Conservation (phyloP, 2,113 vertebrate species). For the Lates calcarifer region DNA sequence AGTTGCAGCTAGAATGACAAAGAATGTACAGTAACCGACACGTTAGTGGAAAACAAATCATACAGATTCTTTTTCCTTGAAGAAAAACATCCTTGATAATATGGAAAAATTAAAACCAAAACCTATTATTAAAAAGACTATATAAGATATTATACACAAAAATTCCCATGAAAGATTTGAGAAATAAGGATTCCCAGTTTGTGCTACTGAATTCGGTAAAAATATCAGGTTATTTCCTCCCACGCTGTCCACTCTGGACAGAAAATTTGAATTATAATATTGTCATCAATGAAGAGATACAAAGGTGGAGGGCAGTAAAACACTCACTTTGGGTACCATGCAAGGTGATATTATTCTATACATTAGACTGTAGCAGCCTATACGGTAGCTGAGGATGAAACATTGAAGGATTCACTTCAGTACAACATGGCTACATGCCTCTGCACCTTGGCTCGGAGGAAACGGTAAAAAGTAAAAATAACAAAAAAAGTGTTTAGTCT, state of each 20-base stretch:
- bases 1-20: conserved; percentile 7
- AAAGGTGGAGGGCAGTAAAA: conserved; percentile 63
- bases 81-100: conserved; percentile 35
- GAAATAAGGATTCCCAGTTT: conserved; percentile 60
- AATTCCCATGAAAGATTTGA: conserved; percentile 16
- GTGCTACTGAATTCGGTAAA: conserved; percentile 74
- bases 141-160: conserved; percentile 34
- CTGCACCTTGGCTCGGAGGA: conserved; percentile 58
- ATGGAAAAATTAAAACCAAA: conserved; percentile 3
- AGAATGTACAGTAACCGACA: conserved; percentile 42
- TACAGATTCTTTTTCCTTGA: conserved; percentile 22
- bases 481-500: background rate
- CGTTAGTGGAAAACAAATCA: conserved; percentile 29
- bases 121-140: conserved; percentile 39
- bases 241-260: conserved; percentile 4
- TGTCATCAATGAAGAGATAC: conserved; percentile 41
- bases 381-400: conserved; percentile 20
- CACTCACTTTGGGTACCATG: conserved; percentile 67
- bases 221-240: conserved; percentile 17
- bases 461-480: conserved; percentile 12
- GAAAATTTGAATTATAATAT: conserved; percentile 42
- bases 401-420: conserved; percentile 45
- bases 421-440: conserved; percentile 66
- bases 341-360: conserved; percentile 64
- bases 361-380: conserved; percentile 40